Percentiles rank a stretch among this genome's conserved stretches.
Conservation (phyloP, 1,140 invertebrate genomes). For the Apocrypta bakeri region DNA sequence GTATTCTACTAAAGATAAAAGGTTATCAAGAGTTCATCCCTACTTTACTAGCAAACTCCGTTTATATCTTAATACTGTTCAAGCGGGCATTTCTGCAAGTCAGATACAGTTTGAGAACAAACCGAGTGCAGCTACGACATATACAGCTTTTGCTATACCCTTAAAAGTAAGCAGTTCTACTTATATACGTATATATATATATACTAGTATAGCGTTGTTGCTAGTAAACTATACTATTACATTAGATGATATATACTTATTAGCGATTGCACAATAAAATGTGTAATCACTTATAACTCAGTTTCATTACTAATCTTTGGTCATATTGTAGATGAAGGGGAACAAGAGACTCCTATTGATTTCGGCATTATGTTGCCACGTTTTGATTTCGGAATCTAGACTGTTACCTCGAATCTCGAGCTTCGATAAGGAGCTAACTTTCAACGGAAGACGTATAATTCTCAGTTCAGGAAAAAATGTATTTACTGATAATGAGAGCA, state of each 20-base stretch:
- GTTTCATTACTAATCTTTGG: too few relatives aligned
- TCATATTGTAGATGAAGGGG: background rate
- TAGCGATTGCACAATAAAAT: too few relatives aligned
- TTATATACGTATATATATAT: too few relatives aligned
- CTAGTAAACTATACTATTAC: too few relatives aligned
- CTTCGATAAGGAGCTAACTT: slow-evolving; percentile 14
- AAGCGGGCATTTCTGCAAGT: background rate
- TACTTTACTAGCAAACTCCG: background rate
- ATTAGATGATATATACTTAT: too few relatives aligned
- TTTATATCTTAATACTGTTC: background rate
- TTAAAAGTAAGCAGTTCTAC: background rate
- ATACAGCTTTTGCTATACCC: background rate
- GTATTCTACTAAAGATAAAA: slow-evolving; percentile 9
- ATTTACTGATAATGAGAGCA: slow-evolving; percentile 6
- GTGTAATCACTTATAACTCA: too few relatives aligned
- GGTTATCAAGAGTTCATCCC: slow-evolving; percentile 32
- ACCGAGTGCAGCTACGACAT: background rate
- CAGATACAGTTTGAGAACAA: slow-evolving; percentile 10
- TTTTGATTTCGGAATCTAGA: background rate
- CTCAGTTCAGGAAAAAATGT: background rate
- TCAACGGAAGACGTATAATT: background rate
- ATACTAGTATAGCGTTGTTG: too few relatives aligned
- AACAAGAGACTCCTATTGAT: background rate
- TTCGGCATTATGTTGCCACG: background rate
- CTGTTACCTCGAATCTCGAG: background rate